These are phyloP conservation scores for Drosophila incognita DNA, from an alignment of 2,888 invertebrate species.

Conservation along the genomic window DNA sequence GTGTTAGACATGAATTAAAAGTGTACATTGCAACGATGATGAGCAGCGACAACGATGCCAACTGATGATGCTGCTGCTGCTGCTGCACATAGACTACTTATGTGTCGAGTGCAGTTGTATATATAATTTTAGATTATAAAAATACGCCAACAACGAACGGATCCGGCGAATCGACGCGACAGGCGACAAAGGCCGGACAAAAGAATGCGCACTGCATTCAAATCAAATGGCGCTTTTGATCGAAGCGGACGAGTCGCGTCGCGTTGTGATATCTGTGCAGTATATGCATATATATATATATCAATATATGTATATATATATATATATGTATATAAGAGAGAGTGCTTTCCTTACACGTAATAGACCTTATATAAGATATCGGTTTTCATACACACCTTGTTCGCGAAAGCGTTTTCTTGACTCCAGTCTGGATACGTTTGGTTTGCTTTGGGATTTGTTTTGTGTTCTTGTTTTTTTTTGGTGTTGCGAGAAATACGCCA, in stretches of 20 bases:
- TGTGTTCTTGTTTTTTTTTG: constrained; percentile 17
- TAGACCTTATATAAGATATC: constrained; percentile 48
- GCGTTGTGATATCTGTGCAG: constrained; percentile 23
- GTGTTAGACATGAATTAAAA: constrained; percentile 76
- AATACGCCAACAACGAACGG: constrained; percentile 63
- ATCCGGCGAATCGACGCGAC: constrained; percentile 39
- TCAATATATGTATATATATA: too few species aligned
- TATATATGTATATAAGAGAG: not conserved
- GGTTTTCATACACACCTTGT: constrained; percentile 40
- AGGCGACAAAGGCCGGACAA: constrained; percentile 68
- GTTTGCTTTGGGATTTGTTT: constrained; percentile 30
- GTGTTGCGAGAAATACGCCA: constrained; percentile 33
- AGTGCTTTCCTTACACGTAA: constrained; percentile 30
- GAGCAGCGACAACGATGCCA: constrained; percentile 51
- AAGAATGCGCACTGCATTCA: constrained; percentile 73
- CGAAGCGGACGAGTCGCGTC: constrained; percentile 66
- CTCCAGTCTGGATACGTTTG: constrained; percentile 28
- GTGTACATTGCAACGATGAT: constrained; percentile 68
- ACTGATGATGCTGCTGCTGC: constrained; percentile 29
- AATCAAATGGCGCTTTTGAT: constrained; percentile 76
- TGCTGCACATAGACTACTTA: constrained; percentile 46
- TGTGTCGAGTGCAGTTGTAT: constrained; percentile 34
- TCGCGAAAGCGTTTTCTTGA: constrained; percentile 36
- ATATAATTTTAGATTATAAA: constrained; percentile 79
- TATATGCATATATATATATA: not conserved